A percentile compares a stretch with the other conserved stretches of the same genome.
phyloP scores from a whole-genome alignment of 2,888 invertebrate genomes.

The Lepidonotus clava region DNA sequence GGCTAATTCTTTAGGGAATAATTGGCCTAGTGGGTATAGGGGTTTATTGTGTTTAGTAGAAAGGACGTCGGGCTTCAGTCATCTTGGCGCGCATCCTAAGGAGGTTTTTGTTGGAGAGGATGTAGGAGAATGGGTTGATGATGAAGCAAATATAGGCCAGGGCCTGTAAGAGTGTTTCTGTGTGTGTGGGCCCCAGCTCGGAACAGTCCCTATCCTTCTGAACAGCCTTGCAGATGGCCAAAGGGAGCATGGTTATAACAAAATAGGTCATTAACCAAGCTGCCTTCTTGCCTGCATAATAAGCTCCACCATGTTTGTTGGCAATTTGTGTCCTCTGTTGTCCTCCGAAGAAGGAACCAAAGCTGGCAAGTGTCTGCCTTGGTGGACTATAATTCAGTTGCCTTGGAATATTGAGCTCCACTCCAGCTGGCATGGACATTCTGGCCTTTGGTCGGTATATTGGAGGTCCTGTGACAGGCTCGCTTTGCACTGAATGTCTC shows the following conservation, averaged over 20 bases:
- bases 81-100: background rate
- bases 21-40: too few relatives aligned
- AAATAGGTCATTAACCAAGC: constrained; percentile 9
- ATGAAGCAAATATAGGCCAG: constrained; percentile 6
- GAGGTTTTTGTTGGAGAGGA: constrained; percentile 7
- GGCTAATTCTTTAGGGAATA: too few relatives aligned
- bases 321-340: background rate
- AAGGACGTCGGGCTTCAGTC: background rate
- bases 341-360: too few relatives aligned
- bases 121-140: constrained; percentile 14
- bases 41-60: too few relatives aligned
- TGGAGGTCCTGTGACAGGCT: background rate
- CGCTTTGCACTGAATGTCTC: background rate
- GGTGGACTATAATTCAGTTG: too few relatives aligned
- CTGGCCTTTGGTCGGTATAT: background rate
- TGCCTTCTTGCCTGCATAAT: background rate
- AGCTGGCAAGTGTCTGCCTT: too few relatives aligned
- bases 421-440: background rate
- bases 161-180: background rate
- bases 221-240: background rate
- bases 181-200: too few relatives aligned
- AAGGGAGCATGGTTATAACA: background rate
- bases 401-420: too few relatives aligned
- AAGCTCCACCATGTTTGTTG: background rate
- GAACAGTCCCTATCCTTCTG: too few relatives aligned